Conservation (phyloP, 2,113 vertebrate species). For the Sinocyclocheilus grahami region DNA sequence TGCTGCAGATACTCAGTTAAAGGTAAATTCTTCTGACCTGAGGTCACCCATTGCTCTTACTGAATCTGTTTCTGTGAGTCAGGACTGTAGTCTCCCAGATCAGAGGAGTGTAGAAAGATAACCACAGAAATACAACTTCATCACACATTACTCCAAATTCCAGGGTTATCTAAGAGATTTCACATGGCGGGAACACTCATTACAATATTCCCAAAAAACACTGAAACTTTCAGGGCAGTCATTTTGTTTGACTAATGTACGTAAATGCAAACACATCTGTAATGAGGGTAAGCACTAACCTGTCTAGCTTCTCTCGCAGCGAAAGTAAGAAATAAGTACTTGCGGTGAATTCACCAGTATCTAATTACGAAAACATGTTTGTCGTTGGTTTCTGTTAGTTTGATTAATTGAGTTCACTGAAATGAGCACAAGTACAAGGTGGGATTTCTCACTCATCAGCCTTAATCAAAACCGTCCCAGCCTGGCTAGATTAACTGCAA, state of each 20-base stretch:
- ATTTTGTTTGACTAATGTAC: slow-evolving; percentile 1
- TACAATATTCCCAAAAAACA: neutral
- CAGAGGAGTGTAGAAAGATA: slow-evolving; percentile 20
- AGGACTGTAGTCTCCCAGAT: neutral
- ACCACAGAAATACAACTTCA: neutral
- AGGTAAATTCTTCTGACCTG: slow-evolving; percentile 62
- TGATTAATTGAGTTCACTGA: slow-evolving; percentile 19
- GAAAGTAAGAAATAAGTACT: neutral
- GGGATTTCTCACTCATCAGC: slow-evolving; percentile 20
- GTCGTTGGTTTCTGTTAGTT: neutral
- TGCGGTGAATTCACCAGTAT: neutral
- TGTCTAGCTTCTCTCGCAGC: neutral
- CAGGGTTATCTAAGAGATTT: slow-evolving; percentile 14
- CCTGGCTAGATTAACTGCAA: neutral
- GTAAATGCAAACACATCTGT: neutral
- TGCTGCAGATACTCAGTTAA: slow-evolving; percentile 52
- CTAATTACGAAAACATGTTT: slow-evolving; percentile 20
- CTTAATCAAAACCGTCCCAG: slow-evolving; percentile 17
- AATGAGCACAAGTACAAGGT: neutral
- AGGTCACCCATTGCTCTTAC: neutral
- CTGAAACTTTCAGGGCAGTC: neutral
- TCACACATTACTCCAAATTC: slow-evolving; percentile 8
- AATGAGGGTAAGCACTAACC: neutral
- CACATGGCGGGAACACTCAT: neutral
- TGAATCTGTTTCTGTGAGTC: slow-evolving; percentile 6